Evolutionary conservation across 2,888 invertebrate genomes (phyloP), one percentile per base, ranked within the genome.

Genomic region (Nowickia ferox): DNA sequence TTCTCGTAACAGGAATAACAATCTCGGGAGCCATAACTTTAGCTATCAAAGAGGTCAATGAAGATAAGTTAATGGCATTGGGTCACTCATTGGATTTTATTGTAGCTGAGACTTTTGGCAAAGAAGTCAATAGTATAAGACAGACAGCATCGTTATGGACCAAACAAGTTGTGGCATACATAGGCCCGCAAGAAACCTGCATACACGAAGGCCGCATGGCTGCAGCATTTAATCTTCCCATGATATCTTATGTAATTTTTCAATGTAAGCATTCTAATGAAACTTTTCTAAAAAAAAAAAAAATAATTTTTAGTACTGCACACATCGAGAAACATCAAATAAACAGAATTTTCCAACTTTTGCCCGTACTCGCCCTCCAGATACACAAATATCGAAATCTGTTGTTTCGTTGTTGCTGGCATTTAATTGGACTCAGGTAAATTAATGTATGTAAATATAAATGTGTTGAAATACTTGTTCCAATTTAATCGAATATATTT

Each of bases 121-220:
- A 97, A 90, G 98, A 98, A 93, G 95, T 96, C 88, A 95, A 95
- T 79, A 98, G 98, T 91, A 97, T 98, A 88, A 94, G 95, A 76
- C 95, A 95, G 93, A 97, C 97, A 42, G 98, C 98, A 1, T 94
- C 96, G 17, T 93, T 98, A 57, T 97, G 97, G 96, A 96, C 95
- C 68, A 94, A 95, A 87, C 97, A 97, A 90, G 95, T 98, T 75
- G 96, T 97, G 2, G 98, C 95, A 48, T 98, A 97, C 92, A 97
- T 98, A 88, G 98, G 98, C 0, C 97, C 97, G 0, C 97, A 97
- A 91, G 93, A 93, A 88, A 93, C 97, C 0, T 98, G 98, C 92
- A 95, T 97, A 22, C 97, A 98, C 92, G 98, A 98, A 93, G 98
- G 97, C 0, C 95, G 97, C 88, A 96, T 98, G 95, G 98, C 98